Conservation (phyloP, 2,888 invertebrate species). For the Tenthredo livida region DNA sequence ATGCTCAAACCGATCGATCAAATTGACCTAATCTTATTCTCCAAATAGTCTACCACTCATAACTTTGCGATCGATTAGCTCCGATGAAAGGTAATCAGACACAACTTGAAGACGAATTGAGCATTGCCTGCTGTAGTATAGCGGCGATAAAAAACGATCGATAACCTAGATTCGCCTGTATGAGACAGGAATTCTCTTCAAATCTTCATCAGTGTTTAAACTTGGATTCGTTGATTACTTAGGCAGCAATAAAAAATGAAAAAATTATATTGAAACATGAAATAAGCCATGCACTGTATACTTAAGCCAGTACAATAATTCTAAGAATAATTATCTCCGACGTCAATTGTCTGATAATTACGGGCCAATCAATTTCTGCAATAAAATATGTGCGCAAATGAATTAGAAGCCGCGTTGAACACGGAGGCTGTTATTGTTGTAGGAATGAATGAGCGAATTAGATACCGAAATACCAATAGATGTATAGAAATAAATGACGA, state of each 20-base stretch:
- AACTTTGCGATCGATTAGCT: conserved; percentile 11
- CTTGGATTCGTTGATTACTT: background rate
- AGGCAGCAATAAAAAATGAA: background rate
- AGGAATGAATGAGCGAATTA: background rate
- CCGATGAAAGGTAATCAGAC: conserved; percentile 23
- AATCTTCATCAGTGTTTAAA: background rate
- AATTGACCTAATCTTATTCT: conserved; percentile 10
- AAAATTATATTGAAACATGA: background rate
- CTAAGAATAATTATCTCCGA: background rate
- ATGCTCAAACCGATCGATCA: background rate
- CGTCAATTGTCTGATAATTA: conserved; percentile 2
- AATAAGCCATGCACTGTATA: background rate
- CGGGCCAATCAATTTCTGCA: background rate
- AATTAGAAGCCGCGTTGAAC: background rate
- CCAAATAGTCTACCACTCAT: background rate
- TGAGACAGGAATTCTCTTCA: background rate
- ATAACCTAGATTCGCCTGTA: background rate
- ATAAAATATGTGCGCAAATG: background rate
- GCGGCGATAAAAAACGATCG: conserved; percentile 8
- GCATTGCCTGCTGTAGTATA: background rate
- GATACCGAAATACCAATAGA: background rate
- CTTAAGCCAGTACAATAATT: background rate
- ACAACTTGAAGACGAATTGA: background rate
- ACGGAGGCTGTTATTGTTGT: background rate
- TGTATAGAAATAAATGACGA: background rate